phyloP scores from a whole-genome alignment of 2,888 invertebrate species.

The Altica lythri region DNA sequence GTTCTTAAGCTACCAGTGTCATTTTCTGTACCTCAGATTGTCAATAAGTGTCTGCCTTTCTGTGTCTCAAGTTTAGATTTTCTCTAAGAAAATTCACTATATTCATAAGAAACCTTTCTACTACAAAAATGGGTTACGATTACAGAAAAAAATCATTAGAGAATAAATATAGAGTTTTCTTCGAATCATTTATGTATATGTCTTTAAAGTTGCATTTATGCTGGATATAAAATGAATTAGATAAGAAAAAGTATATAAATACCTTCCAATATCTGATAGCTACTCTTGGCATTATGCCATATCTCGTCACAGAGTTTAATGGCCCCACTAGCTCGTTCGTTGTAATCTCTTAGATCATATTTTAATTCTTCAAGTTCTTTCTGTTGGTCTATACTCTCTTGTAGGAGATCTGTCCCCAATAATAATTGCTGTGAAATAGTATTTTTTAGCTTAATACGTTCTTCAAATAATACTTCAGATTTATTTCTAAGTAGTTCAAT shows the following conservation, averaged over 20 bases:
- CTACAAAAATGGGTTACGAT: too few species aligned
- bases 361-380: constrained; percentile 78
- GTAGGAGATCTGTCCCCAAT: constrained; percentile 71
- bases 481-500: constrained; percentile 65
- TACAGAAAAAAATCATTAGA: too few species aligned
- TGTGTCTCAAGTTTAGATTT: too few species aligned
- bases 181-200: too few species aligned
- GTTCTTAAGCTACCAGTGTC: too few species aligned
- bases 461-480: constrained; percentile 60
- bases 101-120: too few species aligned
- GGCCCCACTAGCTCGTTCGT: constrained; percentile 79
- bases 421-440: constrained; percentile 69
- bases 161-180: too few species aligned
- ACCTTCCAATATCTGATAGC: constrained; percentile 75
- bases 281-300: constrained; percentile 77
- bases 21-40: too few species aligned
- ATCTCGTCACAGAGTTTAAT: constrained; percentile 84
- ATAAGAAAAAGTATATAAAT: constrained; percentile 34
- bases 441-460: constrained; percentile 64
- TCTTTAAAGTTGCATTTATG: too few species aligned
- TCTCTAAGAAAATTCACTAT: too few species aligned
- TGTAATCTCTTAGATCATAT: constrained; percentile 76
- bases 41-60: too few species aligned
- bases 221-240: too few species aligned
- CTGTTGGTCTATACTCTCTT: constrained; percentile 69